Percentiles rank a stretch among this genome's conserved stretches.
phyloP scores from a whole-genome alignment of 2,888 invertebrate genomes.

The Drosophila dives region DNA sequence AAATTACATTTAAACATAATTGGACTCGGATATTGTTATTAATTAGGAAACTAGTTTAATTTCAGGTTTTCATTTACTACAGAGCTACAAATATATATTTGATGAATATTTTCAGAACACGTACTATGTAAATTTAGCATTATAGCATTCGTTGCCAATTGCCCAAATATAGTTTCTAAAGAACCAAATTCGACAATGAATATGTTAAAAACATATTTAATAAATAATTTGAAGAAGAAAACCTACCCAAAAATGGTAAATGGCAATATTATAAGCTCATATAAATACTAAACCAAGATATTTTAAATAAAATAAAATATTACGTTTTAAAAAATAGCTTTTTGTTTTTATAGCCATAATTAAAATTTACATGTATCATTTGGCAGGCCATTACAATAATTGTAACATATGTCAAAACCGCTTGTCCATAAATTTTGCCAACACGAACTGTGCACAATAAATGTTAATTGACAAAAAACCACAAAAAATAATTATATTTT shows the following conservation, averaged over 20 bases:
- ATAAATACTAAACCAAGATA: not conserved
- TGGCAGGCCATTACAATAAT: constrained; percentile 23
- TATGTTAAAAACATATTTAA: not conserved
- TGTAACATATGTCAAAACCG: constrained; percentile 33
- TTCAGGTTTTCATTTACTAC: not conserved
- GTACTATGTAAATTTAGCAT: not conserved
- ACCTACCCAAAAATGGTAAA: not conserved
- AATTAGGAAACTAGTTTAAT: not conserved
- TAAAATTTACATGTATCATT: not conserved
- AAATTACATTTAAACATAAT: not conserved
- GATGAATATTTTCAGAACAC: not conserved
- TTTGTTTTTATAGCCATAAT: not conserved
- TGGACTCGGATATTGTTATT: not conserved
- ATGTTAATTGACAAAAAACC: constrained; percentile 43
- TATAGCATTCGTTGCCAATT: constrained; percentile 25
- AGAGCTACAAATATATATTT: not conserved
- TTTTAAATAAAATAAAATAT: not conserved
- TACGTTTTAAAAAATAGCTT: not conserved
- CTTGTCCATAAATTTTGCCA: constrained; percentile 27
- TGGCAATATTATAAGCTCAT: not conserved
- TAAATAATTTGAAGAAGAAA: not conserved
- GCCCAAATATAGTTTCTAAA: constrained; percentile 8
- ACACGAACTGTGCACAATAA: constrained; percentile 43
- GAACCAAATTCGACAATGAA: constrained; percentile 20
- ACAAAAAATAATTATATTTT: constrained; percentile 24